Base-by-base conservation (phyloP, 2,888 invertebrate species). In the Philereme transversata region DNA sequence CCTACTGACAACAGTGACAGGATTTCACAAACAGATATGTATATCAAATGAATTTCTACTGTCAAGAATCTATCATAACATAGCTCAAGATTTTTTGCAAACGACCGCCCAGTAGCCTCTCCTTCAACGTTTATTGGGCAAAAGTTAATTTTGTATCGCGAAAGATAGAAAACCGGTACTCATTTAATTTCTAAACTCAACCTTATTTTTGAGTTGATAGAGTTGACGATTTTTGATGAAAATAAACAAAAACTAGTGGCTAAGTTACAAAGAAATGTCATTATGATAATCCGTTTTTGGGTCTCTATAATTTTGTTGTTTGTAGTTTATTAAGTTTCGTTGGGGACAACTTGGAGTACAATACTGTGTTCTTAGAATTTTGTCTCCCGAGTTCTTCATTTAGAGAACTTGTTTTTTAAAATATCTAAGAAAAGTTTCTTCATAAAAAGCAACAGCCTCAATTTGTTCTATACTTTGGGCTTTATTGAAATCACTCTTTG, bases 71-170 rank as follows among this genome's bases (percentile, higher is more conserved):
- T 45, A 69, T 81, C 76, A 81, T 65, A 76, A 77, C 70, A 72
- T 49, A 50, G 50, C 44, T 45, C 10, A 59, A 40, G 4, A 0
- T 63, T 70, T 70, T 78, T 74, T 75, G 72, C 69, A 63, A 11
- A 8, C 67, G 89, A 84, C 89, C 89, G 87, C 89, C 89, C 87
- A 82, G 88, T 87, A 88, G 88, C 69, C 4, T 79, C 81, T 84
- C 84, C 78, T 69, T 86, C 71, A 73, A 81, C 82, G 83, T 65
- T 83, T 82, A 87, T 85, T 86, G 83, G 78, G 76, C 84, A 83
- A 84, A 85, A 82, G 78, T 84, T 83, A 85, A 83, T 83, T 84
- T 84, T 76, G 58, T 57, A 41, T 4, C 34, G 35, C 45, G 47
- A 54, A 62, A 45, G 10, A 59, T 38, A 4, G 11, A 22, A 46